Base-by-base conservation (phyloP, 2,113 vertebrate species). In the Protobothrops mucrosquamatus region DNA sequence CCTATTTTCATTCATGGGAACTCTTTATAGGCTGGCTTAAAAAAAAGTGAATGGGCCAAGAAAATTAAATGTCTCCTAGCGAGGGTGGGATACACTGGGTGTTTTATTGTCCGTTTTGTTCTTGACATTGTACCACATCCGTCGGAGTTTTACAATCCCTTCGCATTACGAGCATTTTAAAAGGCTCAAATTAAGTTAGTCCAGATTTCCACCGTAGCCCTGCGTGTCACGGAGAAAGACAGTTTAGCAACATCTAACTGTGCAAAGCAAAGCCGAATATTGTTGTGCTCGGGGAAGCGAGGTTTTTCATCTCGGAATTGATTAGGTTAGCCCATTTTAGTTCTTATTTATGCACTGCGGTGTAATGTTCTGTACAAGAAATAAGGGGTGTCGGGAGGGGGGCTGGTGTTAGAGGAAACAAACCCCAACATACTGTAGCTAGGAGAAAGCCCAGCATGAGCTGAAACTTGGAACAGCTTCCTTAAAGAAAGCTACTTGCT, bases 241-340 rank as follows among this genome's bases (percentile, higher is more conserved):
- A 93, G 48, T 54, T 85, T 52, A 43, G 69, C 29, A 15, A 85
- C 93, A 92, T 54, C 90, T 89, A 85, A 61, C 93, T 92, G 55
- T 92, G n/a, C 69, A 86, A 93, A 91, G 39, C 18, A 18, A 85
- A 43, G 48, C 61, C 4, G 2, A 59, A 20, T 23, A 18, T 54
- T 12, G 15, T 55, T 92, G 87, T 46, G 69, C 61, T 93, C 15
- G 12, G 46, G 46, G 87, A 86, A 86, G 69, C n/a, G 55, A 59
- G 51, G 56, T 89, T 93, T 18, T n/a, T 51, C 89, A 56, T 57
- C 89, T 39, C 1, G 23, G 87, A 54, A 57, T 34, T n/a, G 22
- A 86, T 93, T 54, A 89, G 69, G 87, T 64, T 85, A 92, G 52
- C 91, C 8, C 5, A 15, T 59, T 85, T 89, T 23, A 0, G 43